Evolutionary conservation across 2,888 invertebrate genomes (phyloP).

Genomic region (Nezara viridula): DNA sequence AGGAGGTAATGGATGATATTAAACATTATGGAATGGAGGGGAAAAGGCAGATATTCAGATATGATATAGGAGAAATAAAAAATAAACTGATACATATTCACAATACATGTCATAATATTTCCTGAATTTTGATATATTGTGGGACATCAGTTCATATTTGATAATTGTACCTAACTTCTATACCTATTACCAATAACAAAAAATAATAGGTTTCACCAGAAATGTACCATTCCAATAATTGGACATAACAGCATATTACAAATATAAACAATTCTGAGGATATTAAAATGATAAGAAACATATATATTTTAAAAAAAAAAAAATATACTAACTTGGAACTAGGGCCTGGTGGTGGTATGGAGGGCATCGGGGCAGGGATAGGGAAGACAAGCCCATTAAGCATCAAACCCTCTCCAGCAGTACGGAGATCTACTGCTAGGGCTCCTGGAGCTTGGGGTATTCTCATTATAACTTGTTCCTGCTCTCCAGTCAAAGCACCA

Average conservation of each 20-base stretch:
- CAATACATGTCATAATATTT: not conserved
- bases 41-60: too few relatives aligned
- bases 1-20: too few relatives aligned
- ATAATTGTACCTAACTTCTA: not conserved
- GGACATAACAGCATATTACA: too few relatives aligned
- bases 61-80: not conserved
- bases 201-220: not conserved
- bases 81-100: not conserved
- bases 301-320: not conserved
- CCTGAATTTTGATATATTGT: not conserved
- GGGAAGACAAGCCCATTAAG: conserved; percentile 58
- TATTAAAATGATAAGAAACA: not conserved
- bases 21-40: too few relatives aligned
- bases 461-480: not conserved
- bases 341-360: conserved; percentile 49
- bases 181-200: not conserved
- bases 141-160: not conserved
- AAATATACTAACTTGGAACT: conserved; percentile 43
- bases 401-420: conserved; percentile 51
- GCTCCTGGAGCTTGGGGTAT: conserved; percentile 28
- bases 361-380: conserved; percentile 38
- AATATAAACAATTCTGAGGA: too few relatives aligned
- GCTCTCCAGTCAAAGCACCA: conserved; percentile 21
- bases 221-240: too few relatives aligned
- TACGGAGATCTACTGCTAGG: conserved; percentile 34